Base-by-base conservation (phyloP, 2,888 invertebrate genomes). In the Seira ritae region DNA sequence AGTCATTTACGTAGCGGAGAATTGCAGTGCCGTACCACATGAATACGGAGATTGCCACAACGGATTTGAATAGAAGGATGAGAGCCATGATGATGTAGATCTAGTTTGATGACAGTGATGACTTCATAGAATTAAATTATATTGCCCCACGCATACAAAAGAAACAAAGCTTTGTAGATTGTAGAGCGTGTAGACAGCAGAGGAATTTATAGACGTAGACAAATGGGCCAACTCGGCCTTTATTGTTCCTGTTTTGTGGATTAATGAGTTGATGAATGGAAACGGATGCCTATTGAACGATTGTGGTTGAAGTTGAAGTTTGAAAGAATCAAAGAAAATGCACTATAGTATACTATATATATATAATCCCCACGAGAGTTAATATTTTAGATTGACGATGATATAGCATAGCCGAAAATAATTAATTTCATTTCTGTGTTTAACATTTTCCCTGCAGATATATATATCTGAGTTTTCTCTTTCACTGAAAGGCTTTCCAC, bases 1-100 rank as follows among this genome's bases (percentile, higher is more conserved):
- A 95, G 86, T 93, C 93, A 86, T 95, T 94, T 89, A 96, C 95
- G 91, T 95, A 92, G 87, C 92, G 93, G 93, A 95, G 94, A 75
- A 96, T 92, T 86, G 93, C 93, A 37, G 93, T 89, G 74, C 94
- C 94, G 90, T 96, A 96, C 94, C 94, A 95, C 78, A 93, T 91
- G 88, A 96, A 92, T n/a, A 95, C 92, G 50, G 93, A 92, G 3
- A 95, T 87, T 0, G 73, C 74, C 20, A 87, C 77, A 37, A 71
- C 66, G 46, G 84, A 67, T 83, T 86, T 85, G 23, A 86, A 55
- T 50, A 85, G 31, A 23, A 87, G 37, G 24, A 85, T 50, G 22
- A 79, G 77, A 42, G 84, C 84, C 87, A 87, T 85, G 50, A 19
- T n/a, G n/a, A n/a, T n/a, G n/a, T n/a, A n/a, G n/a, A n/a, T n/a